phyloP scores from a whole-genome alignment of 2,113 vertebrate species.

The Benitochromis conjunctus region DNA sequence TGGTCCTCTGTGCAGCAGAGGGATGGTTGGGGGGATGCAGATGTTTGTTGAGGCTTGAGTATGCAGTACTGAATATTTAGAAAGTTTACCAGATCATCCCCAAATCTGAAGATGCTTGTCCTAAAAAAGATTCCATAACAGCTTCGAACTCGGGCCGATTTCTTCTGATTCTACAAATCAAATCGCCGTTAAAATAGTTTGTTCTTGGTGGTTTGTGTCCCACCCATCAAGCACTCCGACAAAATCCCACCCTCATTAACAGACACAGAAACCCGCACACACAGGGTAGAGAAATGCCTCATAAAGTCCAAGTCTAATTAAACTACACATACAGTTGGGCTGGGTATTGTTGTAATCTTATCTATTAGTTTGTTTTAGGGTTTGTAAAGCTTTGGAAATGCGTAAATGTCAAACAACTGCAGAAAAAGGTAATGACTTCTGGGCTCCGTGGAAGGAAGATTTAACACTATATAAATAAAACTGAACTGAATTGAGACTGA shows the following conservation, averaged over 20 bases:
- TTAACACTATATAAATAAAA: not conserved
- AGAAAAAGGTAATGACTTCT: not conserved
- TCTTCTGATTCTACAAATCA: slow-evolving; percentile 79
- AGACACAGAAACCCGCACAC: slow-evolving; percentile 16
- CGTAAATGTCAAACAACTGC: not conserved
- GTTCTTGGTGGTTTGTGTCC: slow-evolving; percentile 49
- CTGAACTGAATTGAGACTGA: not conserved
- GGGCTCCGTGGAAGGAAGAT: not conserved
- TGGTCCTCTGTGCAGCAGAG: slow-evolving; percentile 21
- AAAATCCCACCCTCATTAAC: not conserved
- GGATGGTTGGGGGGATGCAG: not conserved
- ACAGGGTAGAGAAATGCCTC: not conserved
- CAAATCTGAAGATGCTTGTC: slow-evolving; percentile 69
- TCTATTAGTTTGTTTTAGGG: not conserved
- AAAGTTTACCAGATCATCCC: slow-evolving; percentile 67
- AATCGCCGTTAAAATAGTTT: slow-evolving; percentile 74
- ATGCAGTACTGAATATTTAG: slow-evolving; percentile 43
- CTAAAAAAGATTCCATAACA: slow-evolving; percentile 81
- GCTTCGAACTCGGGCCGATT: slow-evolving; percentile 76
- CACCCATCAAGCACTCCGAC: slow-evolving; percentile 3
- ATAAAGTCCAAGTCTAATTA: not conserved
- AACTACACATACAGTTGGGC: not conserved
- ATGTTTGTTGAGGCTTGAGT: slow-evolving; percentile 4
- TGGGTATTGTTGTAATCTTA: not conserved
- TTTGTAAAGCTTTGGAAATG: not conserved